Percentiles rank a stretch among this genome's conserved stretches.
Conservation (phyloP, 2,888 invertebrate genomes). For the Polietes domitor region DNA sequence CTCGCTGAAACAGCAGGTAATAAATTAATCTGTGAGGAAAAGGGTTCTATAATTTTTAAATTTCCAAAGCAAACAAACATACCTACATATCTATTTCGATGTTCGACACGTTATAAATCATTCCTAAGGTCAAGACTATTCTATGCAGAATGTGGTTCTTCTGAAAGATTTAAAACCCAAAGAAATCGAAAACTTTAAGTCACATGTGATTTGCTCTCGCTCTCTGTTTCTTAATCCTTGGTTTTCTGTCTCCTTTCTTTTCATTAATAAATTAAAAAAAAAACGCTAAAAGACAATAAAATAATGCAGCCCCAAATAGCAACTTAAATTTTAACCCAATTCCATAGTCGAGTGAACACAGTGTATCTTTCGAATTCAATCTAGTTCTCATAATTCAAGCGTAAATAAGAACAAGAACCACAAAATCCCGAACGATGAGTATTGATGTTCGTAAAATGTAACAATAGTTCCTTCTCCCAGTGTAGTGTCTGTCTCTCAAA, state of each 20-base stretch:
- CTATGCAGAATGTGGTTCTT: too few relatives aligned
- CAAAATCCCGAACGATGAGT: background rate
- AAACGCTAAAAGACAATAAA: too few relatives aligned
- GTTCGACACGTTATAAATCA: too few relatives aligned
- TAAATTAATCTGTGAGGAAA: too few relatives aligned
- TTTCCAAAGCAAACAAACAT: too few relatives aligned
- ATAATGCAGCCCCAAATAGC: too few relatives aligned
- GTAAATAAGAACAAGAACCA: background rate
- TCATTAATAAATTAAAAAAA: conserved; percentile 59
- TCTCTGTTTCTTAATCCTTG: background rate
- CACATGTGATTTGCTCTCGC: conserved; percentile 45
- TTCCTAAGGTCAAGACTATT: too few relatives aligned
- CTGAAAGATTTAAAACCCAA: too few relatives aligned
- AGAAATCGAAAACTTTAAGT: background rate
- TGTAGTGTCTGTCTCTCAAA: background rate
- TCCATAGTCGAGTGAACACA: conserved; percentile 33
- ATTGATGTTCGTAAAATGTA: conserved; percentile 42
- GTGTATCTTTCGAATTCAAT: conserved; percentile 56
- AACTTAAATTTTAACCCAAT: conserved; percentile 59
- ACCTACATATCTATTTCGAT: too few relatives aligned
- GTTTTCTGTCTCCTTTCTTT: background rate
- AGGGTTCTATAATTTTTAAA: too few relatives aligned
- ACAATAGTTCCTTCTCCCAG: background rate
- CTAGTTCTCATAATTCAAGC: conserved; percentile 54
- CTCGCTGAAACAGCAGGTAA: too few relatives aligned